Evolutionary conservation across 2,888 invertebrate species (phyloP).

Genomic region (Erebia aethiops): DNA sequence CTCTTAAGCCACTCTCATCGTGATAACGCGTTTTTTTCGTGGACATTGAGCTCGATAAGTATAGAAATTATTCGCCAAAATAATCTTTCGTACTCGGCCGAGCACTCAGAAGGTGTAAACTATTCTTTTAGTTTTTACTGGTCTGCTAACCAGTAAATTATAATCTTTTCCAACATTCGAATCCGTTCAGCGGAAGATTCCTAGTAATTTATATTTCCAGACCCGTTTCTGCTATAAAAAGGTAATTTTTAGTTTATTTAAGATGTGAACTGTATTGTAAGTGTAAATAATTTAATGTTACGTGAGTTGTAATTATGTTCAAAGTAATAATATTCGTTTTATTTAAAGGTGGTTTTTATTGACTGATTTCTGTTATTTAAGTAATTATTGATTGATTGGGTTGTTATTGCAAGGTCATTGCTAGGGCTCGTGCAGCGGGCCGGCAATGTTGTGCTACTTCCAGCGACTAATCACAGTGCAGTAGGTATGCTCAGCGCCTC

Average conservation of each 20-base stretch:
- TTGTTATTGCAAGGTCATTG: too few relatives aligned
- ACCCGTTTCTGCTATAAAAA: conserved; percentile 30
- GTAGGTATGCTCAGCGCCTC: too few relatives aligned
- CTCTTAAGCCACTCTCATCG: too few relatives aligned
- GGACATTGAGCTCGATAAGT: too few relatives aligned
- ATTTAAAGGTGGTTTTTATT: conserved; percentile 11
- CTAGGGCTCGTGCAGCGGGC: too few relatives aligned
- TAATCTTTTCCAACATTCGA: conserved; percentile 30
- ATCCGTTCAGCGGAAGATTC: conserved; percentile 31
- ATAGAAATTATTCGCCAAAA: background rate
- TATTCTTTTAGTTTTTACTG: conserved; percentile 23
- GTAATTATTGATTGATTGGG: too few relatives aligned
- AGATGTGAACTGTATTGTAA: conserved; percentile 40
- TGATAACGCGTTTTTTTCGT: too few relatives aligned
- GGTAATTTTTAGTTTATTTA: conserved; percentile 31
- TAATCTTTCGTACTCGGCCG: background rate
- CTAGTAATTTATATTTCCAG: conserved; percentile 23
- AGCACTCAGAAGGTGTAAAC: background rate
- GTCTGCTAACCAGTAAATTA: too few relatives aligned
- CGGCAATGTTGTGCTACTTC: too few relatives aligned
- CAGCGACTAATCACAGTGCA: too few relatives aligned
- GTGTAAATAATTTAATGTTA: conserved; percentile 48
- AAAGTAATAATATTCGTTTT: conserved; percentile 23
- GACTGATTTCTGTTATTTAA: too few relatives aligned
- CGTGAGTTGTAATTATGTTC: conserved; percentile 42